A percentile compares a stretch with the other conserved stretches of the same genome.
Evolutionary conservation across 2,797 vertebrate genomes (phyloP).

Genomic region (Acipenser transmontanus): DNA sequence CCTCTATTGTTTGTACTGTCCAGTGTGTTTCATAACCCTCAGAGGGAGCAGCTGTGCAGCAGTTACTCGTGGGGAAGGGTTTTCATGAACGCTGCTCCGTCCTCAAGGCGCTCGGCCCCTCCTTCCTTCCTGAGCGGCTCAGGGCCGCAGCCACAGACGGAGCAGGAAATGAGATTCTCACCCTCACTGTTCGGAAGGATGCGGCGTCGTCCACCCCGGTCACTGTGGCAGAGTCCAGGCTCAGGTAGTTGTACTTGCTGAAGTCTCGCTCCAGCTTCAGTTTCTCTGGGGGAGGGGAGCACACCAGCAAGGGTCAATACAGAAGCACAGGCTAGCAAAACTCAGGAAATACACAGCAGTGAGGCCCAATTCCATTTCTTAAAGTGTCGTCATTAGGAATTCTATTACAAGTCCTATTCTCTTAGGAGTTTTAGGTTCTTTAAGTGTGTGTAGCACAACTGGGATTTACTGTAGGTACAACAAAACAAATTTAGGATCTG

Average conservation of each 20-base stretch:
- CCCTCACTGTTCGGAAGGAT: conserved; percentile 88
- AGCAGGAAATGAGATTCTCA: conserved; percentile 44
- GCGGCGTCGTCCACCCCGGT: conserved; percentile 87
- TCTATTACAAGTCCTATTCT: no score
- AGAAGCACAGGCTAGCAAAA: conserved; percentile 8
- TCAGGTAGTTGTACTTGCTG: conserved; percentile 95
- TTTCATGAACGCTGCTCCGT: neutral
- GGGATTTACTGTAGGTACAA: no score
- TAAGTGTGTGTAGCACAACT: no score
- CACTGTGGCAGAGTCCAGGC: conserved; percentile 85
- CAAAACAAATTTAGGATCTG: no score
- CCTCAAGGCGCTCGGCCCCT: neutral
- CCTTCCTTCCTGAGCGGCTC: neutral
- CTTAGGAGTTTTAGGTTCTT: no score
- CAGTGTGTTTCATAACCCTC: neutral
- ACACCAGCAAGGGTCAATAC: conserved; percentile 15
- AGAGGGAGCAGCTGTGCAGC: neutral
- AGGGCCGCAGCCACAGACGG: neutral
- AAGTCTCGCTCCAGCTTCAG: conserved; percentile 88
- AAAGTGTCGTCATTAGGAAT: no score
- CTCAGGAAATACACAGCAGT: neutral
- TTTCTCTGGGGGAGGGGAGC: conserved; percentile 58
- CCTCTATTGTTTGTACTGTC: no score
- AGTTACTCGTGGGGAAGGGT: neutral
- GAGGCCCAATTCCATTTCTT: neutral